phyloP scores from a whole-genome alignment of 1,140 invertebrate genomes.

The Monochamus saltuarius region DNA sequence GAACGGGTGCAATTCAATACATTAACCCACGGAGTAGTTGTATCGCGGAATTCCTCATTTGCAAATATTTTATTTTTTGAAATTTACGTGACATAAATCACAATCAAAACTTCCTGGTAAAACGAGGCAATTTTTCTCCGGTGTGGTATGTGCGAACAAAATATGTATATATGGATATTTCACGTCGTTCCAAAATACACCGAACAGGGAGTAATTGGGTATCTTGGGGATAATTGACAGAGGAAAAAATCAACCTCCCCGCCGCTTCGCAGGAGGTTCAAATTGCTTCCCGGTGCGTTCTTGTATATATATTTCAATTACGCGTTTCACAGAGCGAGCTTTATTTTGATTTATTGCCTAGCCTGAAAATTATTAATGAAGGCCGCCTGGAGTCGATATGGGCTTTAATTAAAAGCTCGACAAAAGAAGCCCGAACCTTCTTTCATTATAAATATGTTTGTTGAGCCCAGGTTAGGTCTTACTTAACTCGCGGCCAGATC shows the following conservation, averaged over 20 bases:
- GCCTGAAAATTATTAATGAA: conserved; percentile 1
- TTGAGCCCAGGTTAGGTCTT: background rate
- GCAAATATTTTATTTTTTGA: too few species aligned
- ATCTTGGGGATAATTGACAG: conserved; percentile 1
- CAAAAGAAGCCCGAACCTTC: background rate
- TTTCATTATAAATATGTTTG: background rate
- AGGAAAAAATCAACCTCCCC: conserved; percentile 4
- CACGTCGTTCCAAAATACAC: background rate
- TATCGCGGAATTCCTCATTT: too few species aligned
- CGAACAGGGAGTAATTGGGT: conserved; percentile 2
- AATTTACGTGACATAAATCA: too few species aligned
- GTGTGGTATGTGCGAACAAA: background rate
- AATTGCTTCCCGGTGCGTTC: conserved; percentile 5
- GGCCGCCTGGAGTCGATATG: background rate
- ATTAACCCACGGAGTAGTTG: too few species aligned
- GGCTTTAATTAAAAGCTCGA: conserved; percentile 3
- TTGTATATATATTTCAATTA: conserved; percentile 10
- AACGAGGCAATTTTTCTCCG: too few species aligned
- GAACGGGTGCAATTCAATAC: too few species aligned
- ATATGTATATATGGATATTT: background rate
- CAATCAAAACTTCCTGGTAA: too few species aligned
- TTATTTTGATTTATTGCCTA: conserved; percentile 9
- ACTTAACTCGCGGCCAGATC: background rate
- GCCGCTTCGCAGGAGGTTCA: background rate
- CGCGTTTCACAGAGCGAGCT: background rate